Conservation (phyloP, 2,888 invertebrate species). For the Polia nebulosa region DNA sequence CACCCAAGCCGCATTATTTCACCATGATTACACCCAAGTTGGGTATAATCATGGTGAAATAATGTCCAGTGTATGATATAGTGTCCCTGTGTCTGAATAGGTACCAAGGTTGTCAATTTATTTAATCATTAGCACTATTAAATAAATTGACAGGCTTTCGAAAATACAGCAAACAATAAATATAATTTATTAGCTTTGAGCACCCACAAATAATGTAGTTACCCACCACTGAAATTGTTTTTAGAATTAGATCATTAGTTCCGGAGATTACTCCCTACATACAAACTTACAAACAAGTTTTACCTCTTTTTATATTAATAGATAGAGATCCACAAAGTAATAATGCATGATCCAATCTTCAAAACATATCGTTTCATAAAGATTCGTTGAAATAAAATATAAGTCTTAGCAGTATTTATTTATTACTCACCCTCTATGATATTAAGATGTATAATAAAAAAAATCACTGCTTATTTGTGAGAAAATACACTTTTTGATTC, state of each 20-base stretch:
- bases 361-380: not conserved
- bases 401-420: not conserved
- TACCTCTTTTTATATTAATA: no score
- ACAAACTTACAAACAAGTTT: no score
- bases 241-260: no score
- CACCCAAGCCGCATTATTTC: no score
- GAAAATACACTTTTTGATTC: not conserved
- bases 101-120: not conserved
- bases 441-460: slow-evolving; percentile 3
- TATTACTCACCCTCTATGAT: slow-evolving; percentile 21
- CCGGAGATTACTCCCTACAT: no score
- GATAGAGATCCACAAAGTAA: no score
- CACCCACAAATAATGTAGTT: no score
- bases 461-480: slow-evolving; percentile 20
- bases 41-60: slow-evolving; percentile 1
- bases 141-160: no score
- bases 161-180: no score
- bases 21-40: no score
- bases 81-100: not conserved
- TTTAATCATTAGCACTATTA: slow-evolving; percentile 23
- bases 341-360: slow-evolving; percentile 8
- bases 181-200: no score
- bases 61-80: not conserved
- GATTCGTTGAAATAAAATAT: not conserved
- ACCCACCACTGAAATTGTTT: no score